Evolutionary conservation across 2,113 vertebrate genomes (phyloP).

Genomic region (Protomyctophum bolini): DNA sequence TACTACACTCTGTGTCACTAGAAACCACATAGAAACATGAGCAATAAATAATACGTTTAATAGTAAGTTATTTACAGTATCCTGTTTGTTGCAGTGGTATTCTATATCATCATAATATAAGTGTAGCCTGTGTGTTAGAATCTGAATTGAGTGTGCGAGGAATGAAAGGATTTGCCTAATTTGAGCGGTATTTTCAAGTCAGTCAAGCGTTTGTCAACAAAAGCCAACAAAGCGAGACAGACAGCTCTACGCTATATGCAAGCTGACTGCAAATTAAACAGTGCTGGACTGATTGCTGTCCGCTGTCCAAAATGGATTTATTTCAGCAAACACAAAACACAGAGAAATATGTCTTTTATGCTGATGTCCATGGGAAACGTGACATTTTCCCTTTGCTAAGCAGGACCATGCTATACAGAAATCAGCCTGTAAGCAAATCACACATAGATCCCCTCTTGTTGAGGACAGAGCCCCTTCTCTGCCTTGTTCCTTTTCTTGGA

Average conservation of each 20-base stretch:
- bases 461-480: conserved; percentile 10
- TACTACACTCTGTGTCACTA: conserved; percentile 23
- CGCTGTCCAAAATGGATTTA: conserved; percentile 63
- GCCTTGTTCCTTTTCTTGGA: conserved; percentile 63
- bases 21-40: conserved; percentile 21
- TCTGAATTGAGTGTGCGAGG: conserved; percentile 26
- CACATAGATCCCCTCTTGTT: conserved; percentile 37
- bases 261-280: conserved; percentile 69
- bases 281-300: conserved; percentile 58
- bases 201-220: conserved; percentile 76
- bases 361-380: conserved; percentile 55
- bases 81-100: background rate
- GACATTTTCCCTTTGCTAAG: conserved; percentile 47
- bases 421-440: background rate
- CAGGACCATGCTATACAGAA: conserved; percentile 25
- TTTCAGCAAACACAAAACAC: conserved; percentile 66
- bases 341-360: conserved; percentile 62
- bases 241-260: conserved; percentile 55
- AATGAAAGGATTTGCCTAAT: conserved; percentile 74
- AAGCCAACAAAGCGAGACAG: conserved; percentile 69
- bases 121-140: background rate
- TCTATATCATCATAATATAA: conserved; percentile 1
- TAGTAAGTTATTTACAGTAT: background rate
- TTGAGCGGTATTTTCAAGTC: conserved; percentile 71
- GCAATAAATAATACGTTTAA: conserved; percentile 4